Evolutionary conservation across 1,140 invertebrate genomes (phyloP), one percentile per base, ranked within the genome.

Genomic region (Pararge aegeria): DNA sequence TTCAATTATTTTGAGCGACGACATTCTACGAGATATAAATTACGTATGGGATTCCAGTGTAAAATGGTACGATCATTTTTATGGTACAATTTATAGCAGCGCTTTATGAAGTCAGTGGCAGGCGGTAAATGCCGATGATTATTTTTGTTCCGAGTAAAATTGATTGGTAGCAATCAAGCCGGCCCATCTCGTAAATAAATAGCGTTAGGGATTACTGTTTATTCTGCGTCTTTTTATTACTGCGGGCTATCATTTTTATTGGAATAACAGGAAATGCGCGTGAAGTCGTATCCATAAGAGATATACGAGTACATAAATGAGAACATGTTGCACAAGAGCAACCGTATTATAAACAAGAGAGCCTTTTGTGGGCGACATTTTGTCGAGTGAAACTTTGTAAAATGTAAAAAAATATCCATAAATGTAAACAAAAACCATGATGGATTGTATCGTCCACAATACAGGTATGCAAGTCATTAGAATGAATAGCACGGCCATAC

Each of bases 21-120:
- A 46, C 19, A 46, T 46, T 20, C 42, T 20, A 46, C 30, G 10
- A n/a, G 20, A 46, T 46, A 20, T 46, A 46, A 46, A 46, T 46
- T 46, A 9, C 42, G 19, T 20, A 46, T 46, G 42, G 42, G 42
- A 46, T 20, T 46, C 18, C 42, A 46, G 10, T 46, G 42, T 46
- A 46, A 19, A 46, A 46, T 20, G 42, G 42, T n/a, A n/a, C 42
- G 42, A 46, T 46, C 42, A 46, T 46, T 46, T 46, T 46, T 46
- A 46, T 46, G 42, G 42, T 46, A 20, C 42, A 46, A 46, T 46
- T 46, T 46, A 46, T 46, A 46, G 42, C 16, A 12, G 42, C 42
- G 16, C 10, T 46, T 46, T 46, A 46, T 46, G 42, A 20, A 46
- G 42, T 46, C 42, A 46, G 42, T 12, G 42, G 42, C 42, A 46